Evolutionary conservation across 2,888 invertebrate genomes (phyloP).

Genomic region (Orthosia gothica): DNA sequence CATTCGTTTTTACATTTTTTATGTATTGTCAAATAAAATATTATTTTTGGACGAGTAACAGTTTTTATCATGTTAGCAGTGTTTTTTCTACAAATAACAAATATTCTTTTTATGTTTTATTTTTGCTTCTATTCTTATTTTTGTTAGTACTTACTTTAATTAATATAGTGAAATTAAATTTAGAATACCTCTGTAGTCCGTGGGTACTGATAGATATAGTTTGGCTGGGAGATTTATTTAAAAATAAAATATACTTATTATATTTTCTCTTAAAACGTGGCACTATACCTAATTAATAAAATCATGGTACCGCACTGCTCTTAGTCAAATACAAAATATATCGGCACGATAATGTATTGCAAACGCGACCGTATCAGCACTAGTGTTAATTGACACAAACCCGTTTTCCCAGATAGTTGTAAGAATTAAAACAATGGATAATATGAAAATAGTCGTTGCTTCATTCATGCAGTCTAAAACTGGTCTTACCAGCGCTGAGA

Average conservation of each 20-base stretch:
- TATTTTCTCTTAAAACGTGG: too few relatives aligned
- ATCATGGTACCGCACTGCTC: background rate
- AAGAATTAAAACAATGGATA: background rate
- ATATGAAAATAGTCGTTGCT: background rate
- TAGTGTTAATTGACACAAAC: constrained; percentile 10
- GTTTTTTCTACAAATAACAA: constrained; percentile 2
- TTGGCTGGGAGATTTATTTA: too few relatives aligned
- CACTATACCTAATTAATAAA: background rate
- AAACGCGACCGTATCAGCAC: background rate
- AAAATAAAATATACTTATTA: too few relatives aligned
- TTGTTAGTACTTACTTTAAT: background rate
- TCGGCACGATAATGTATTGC: background rate
- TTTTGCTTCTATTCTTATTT: background rate
- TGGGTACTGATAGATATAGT: too few relatives aligned
- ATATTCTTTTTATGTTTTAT: background rate
- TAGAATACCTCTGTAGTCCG: background rate
- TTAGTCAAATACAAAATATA: background rate
- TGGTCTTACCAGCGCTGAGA: too few relatives aligned
- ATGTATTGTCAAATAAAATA: constrained; percentile 26
- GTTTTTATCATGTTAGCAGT: constrained; percentile 17
- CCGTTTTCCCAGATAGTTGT: background rate
- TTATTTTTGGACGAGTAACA: constrained; percentile 5
- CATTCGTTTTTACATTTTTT: constrained; percentile 27
- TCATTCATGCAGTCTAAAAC: background rate
- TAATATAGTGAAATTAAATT: background rate